Evolutionary conservation across 2,888 invertebrate genomes (phyloP).

Genomic region (Bugula neritina): DNA sequence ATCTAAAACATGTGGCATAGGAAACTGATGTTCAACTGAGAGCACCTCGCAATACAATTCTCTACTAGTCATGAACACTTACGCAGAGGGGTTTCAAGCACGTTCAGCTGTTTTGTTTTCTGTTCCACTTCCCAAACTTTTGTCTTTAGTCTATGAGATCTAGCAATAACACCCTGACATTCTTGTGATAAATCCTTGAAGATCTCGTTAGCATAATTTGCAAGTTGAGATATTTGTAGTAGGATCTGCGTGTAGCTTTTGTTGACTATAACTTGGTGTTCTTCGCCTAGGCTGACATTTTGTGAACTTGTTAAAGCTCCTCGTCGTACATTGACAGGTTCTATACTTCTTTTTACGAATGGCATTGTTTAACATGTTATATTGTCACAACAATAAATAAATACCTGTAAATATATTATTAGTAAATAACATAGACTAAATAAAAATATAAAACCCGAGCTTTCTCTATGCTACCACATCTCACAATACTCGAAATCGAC

Average conservation of each 20-base stretch:
- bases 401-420: too few relatives aligned
- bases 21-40: too few relatives aligned
- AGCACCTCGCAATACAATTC: too few relatives aligned
- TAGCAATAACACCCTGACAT: constrained; percentile 1
- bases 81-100: constrained; percentile 25
- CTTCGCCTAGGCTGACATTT: constrained; percentile 9
- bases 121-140: constrained; percentile 21
- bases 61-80: too few relatives aligned
- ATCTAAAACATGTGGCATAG: too few relatives aligned
- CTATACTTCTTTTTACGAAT: constrained; percentile 4
- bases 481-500: too few relatives aligned
- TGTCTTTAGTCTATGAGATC: constrained; percentile 14
- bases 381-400: too few relatives aligned
- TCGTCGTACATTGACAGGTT: constrained; percentile 24
- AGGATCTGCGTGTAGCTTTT: constrained; percentile 13
- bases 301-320: neutral
- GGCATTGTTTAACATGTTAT: constrained; percentile 21
- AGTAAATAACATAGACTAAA: too few relatives aligned
- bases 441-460: too few relatives aligned
- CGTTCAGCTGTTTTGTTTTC: constrained; percentile 7
- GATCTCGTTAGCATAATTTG: constrained; percentile 11
- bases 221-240: constrained; percentile 7
- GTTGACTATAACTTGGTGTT: constrained; percentile 25
- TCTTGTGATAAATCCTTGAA: constrained; percentile 22
- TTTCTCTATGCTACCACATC: too few relatives aligned